These are phyloP conservation scores for Propsilocerus akamusi DNA, from an alignment of 1,140 invertebrate genomes.

Conservation along the genomic window DNA sequence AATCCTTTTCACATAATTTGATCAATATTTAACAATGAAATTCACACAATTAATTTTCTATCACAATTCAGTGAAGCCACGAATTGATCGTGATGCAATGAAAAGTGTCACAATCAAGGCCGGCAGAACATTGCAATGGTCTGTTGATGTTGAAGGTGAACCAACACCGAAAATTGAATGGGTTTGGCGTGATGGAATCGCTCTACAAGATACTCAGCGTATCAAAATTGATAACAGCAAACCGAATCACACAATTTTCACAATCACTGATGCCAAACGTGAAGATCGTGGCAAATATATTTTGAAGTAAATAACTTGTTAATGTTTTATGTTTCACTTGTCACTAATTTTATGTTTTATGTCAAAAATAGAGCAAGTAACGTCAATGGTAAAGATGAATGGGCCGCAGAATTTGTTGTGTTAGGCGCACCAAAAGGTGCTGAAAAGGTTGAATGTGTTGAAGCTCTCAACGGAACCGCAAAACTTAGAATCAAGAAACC, in stretches of 20 bases:
- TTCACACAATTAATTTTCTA: too few species aligned
- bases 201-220: slow-evolving; percentile 60
- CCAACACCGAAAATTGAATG: slow-evolving; percentile 85
- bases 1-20: too few species aligned
- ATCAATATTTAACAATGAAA: too few species aligned
- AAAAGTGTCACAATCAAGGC: slow-evolving; percentile 78
- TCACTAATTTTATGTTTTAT: background rate
- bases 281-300: slow-evolving; percentile 87
- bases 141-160: slow-evolving; percentile 86
- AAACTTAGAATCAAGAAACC: slow-evolving; percentile 80
- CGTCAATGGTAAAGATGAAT: slow-evolving; percentile 70
- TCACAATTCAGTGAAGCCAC: slow-evolving; percentile 94
- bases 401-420: slow-evolving; percentile 81
- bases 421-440: slow-evolving; percentile 75
- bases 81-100: slow-evolving; percentile 86
- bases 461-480: slow-evolving; percentile 53
- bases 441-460: background rate
- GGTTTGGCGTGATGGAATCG: slow-evolving; percentile 64
- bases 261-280: slow-evolving; percentile 59
- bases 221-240: slow-evolving; percentile 69
- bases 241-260: slow-evolving; percentile 83
- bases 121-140: slow-evolving; percentile 82
- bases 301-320: slow-evolving; percentile 29
- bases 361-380: slow-evolving; percentile 64
- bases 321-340: background rate